phyloP scores from a whole-genome alignment of 2,797 vertebrate genomes.

The Columba guinea region DNA sequence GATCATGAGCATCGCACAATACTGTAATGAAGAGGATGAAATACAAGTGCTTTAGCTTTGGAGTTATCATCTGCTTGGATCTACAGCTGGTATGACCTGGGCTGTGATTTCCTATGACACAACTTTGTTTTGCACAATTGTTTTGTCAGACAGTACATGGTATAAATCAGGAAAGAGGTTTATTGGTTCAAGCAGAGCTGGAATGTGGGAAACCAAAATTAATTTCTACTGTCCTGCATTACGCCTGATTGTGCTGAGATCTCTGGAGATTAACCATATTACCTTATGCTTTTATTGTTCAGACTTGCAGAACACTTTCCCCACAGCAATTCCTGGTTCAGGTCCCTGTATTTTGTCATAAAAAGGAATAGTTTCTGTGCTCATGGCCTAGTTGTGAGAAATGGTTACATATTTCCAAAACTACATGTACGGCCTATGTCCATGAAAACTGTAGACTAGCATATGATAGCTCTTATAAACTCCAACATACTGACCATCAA shows the following conservation, averaged over 20 bases:
- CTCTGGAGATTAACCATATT: neutral
- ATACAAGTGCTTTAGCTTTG: conserved; percentile 8
- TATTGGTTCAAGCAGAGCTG: neutral
- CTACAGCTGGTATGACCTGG: neutral
- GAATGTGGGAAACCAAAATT: neutral
- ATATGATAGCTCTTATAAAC: neutral
- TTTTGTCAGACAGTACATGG: neutral
- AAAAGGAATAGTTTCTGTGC: neutral
- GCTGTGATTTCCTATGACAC: neutral
- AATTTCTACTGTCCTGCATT: neutral
- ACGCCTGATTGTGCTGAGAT: neutral
- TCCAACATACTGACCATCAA: neutral
- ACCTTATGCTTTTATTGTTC: neutral
- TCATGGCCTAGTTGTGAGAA: neutral
- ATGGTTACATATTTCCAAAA: neutral
- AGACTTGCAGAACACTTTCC: neutral
- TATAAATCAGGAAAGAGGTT: neutral
- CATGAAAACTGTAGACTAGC: neutral
- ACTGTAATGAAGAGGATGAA: neutral
- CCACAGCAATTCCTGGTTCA: neutral
- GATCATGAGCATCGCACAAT: conserved; percentile 20
- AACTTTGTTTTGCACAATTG: neutral
- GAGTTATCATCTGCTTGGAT: neutral
- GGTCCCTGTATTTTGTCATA: neutral
- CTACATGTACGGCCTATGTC: rapidly evolving